A percentile compares a stretch with the other conserved stretches of the same genome.
Conservation (phyloP, 2,113 vertebrate species). For the Malaclemys terrapin region DNA sequence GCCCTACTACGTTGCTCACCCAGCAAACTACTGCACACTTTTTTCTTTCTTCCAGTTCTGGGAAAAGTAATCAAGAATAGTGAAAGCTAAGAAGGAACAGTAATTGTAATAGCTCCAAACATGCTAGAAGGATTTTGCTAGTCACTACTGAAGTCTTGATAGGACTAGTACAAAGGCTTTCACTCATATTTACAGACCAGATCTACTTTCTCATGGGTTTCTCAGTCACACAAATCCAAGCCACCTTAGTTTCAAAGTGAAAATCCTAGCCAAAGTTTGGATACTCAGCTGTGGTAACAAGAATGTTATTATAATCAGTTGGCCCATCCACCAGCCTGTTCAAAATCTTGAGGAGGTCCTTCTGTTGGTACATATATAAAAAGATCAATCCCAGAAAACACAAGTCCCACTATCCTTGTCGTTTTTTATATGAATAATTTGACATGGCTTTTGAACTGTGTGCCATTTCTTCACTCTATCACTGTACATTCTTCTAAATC, state of each 20-base stretch:
- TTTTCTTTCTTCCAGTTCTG: too few species aligned
- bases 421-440: not conserved
- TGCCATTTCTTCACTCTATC: too few species aligned
- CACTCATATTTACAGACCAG: not conserved
- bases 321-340: not conserved
- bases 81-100: not conserved
- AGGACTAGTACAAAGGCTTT: not conserved
- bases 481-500: too few species aligned
- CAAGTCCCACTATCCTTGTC: not conserved
- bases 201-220: not conserved
- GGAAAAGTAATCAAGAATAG: not conserved
- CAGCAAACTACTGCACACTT: too few species aligned
- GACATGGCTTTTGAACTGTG: not conserved
- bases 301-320: not conserved
- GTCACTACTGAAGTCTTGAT: not conserved
- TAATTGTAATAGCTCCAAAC: not conserved
- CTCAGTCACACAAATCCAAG: not conserved
- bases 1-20: too few species aligned
- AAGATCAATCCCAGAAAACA: not conserved
- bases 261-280: not conserved
- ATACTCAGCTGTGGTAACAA: not conserved
- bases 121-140: not conserved
- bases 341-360: not conserved
- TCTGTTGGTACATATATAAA: not conserved
- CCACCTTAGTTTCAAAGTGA: not conserved